Evolutionary conservation across 1,140 invertebrate genomes (phyloP).

Genomic region (Pantala flavescens): DNA sequence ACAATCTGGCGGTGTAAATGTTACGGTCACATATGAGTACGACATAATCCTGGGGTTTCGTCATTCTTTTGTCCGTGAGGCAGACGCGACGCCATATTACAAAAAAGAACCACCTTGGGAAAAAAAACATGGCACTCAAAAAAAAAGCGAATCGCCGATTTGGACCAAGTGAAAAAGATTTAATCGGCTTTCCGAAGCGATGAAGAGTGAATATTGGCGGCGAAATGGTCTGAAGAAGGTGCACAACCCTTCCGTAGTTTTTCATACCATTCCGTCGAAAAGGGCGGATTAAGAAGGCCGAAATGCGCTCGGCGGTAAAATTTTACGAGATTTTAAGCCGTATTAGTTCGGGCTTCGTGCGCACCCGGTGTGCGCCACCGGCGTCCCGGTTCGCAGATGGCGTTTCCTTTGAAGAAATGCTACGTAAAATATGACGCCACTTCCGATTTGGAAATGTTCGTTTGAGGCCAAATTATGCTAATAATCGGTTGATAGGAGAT

Average conservation of each 20-base stretch:
- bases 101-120: background rate
- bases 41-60: background rate
- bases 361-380: background rate
- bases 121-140: background rate
- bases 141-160: background rate
- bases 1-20: no score
- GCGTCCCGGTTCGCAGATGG: background rate
- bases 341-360: background rate
- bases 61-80: background rate
- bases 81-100: background rate
- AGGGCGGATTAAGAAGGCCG: background rate
- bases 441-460: background rate
- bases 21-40: no score
- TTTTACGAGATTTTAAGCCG: constrained; percentile 3
- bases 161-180: background rate
- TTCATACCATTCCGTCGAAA: background rate
- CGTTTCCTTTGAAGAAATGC: background rate
- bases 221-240: background rate
- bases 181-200: background rate
- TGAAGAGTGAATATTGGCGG: background rate
- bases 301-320: constrained; percentile 3
- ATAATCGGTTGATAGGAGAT: background rate
- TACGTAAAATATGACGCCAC: background rate
- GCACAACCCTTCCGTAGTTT: no score
- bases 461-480: background rate